Evolutionary conservation across 2,113 vertebrate genomes (phyloP).

Genomic region (Nyctereutes procyonoides): DNA sequence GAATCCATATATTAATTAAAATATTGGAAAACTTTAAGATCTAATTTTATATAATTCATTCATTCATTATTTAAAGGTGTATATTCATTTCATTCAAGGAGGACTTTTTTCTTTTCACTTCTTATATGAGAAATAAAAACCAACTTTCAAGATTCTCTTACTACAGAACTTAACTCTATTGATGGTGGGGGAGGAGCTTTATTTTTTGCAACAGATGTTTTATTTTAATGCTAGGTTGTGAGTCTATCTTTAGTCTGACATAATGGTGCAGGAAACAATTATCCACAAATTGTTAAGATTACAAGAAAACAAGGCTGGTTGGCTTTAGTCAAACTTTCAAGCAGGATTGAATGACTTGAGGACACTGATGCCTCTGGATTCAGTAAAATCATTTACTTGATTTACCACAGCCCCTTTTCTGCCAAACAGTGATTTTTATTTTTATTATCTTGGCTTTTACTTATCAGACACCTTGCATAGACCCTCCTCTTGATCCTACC

Average conservation of each 20-base stretch:
- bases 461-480: background rate
- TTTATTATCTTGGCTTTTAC: background rate
- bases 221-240: conserved; percentile 66
- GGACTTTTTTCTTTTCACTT: background rate
- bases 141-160: background rate
- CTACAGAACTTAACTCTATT: background rate
- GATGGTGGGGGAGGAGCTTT: background rate
- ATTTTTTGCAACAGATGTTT: conserved; percentile 65
- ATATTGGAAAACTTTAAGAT: background rate
- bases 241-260: conserved; percentile 70
- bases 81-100: background rate
- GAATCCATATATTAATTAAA: background rate
- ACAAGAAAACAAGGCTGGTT: conserved; percentile 28
- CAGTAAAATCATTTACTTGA: background rate
- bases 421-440: background rate
- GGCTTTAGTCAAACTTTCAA: background rate
- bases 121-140: background rate
- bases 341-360: background rate
- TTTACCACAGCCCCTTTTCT: background rate
- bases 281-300: conserved; percentile 48
- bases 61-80: background rate
- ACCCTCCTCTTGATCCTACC: background rate
- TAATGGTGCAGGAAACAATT: conserved; percentile 69
- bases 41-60: background rate
- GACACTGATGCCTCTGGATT: background rate